Percentiles rank a stretch among this genome's conserved stretches.
Evolutionary conservation across 2,113 vertebrate genomes (phyloP).

Genomic region (Isichthys henryi): DNA sequence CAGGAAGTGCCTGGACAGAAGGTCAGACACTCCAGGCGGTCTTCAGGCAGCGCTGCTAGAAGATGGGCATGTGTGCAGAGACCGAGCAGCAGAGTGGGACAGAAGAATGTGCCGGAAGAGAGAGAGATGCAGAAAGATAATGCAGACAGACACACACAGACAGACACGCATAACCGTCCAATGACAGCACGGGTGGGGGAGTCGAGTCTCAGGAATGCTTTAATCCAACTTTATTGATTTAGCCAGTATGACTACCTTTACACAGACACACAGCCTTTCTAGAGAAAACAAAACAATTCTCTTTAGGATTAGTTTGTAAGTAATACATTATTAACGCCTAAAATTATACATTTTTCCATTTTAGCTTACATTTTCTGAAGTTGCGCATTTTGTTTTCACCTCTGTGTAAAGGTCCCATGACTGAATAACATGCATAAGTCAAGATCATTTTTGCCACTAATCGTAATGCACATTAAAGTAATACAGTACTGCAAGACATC

Average conservation of each 20-base stretch:
- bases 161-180: background rate
- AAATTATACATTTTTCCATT: slow-evolving; percentile 41
- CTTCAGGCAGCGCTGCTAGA: slow-evolving; percentile 12
- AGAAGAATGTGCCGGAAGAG: background rate
- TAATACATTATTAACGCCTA: slow-evolving; percentile 49
- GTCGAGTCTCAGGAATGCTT: slow-evolving; percentile 30
- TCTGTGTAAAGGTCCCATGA: slow-evolving; percentile 89
- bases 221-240: slow-evolving; percentile 82
- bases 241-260: slow-evolving; percentile 83
- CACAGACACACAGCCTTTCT: slow-evolving; percentile 66
- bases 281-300: slow-evolving; percentile 59
- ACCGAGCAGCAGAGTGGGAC: background rate
- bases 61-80: slow-evolving; percentile 31
- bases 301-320: slow-evolving; percentile 56
- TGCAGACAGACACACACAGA: background rate
- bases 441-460: slow-evolving; percentile 80
- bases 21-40: slow-evolving; percentile 39
- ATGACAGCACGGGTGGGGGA: background rate
- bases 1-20: slow-evolving; percentile 43
- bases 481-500: slow-evolving; percentile 88
- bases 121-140: background rate
- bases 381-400: slow-evolving; percentile 55
- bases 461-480: slow-evolving; percentile 90
- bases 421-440: slow-evolving; percentile 89
- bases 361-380: slow-evolving; percentile 33